Evolutionary conservation across 2,113 vertebrate genomes (phyloP).

Genomic region (Aplodontia rufa): DNA sequence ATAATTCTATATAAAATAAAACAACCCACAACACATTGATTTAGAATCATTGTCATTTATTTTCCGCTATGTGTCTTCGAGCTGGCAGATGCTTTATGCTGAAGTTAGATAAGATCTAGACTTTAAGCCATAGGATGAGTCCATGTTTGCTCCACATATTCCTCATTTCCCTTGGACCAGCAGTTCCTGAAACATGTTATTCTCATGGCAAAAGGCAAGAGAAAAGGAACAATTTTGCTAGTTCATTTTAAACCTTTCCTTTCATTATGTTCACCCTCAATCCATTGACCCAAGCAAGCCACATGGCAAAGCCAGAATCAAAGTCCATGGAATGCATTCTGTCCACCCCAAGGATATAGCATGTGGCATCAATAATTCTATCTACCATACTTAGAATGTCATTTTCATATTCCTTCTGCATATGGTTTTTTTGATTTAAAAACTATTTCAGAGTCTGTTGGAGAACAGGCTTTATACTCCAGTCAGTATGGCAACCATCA

Average conservation of each 20-base stretch:
- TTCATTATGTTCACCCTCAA: not conserved
- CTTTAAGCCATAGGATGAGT: not conserved
- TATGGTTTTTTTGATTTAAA: not conserved
- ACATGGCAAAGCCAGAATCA: not conserved
- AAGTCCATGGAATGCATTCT: not conserved
- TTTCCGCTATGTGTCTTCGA: not conserved
- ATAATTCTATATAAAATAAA: conserved; percentile 18
- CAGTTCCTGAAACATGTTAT: not conserved
- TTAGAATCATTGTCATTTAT: conserved; percentile 26
- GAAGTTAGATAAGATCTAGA: not conserved
- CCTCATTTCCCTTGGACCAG: not conserved
- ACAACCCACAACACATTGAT: not conserved
- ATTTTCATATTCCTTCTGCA: not conserved
- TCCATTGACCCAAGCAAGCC: not conserved
- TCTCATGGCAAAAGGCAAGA: not conserved
- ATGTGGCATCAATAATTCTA: conserved; percentile 11
- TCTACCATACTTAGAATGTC: not conserved
- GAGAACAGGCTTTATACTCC: not conserved
- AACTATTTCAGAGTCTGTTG: not conserved
- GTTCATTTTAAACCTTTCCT: not conserved
- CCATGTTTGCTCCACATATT: not conserved
- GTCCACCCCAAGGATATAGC: not conserved
- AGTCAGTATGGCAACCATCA: too few species aligned
- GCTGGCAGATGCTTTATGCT: not conserved
- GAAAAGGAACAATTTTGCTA: not conserved